phyloP scores from a whole-genome alignment of 1,140 invertebrate genomes.

The Zelostemma sp. region DNA sequence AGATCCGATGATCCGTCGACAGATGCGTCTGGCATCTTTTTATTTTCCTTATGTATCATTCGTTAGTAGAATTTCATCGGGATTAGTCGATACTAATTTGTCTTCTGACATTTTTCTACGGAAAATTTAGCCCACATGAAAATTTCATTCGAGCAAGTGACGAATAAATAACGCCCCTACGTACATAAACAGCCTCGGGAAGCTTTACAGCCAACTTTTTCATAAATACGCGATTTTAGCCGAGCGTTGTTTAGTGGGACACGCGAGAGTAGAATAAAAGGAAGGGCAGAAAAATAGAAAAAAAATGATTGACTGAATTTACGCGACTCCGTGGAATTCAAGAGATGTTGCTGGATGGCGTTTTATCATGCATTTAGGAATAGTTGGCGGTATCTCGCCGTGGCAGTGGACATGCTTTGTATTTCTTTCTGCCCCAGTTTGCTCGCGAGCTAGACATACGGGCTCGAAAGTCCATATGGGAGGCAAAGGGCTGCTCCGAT shows the following conservation, averaged over 20 bases:
- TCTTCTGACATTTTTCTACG: too few relatives aligned
- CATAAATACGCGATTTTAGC: too few relatives aligned
- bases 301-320: conserved; percentile 41
- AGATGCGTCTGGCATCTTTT: conserved; percentile 22
- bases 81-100: too few relatives aligned
- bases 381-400: conserved; percentile 62
- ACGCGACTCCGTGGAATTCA: conserved; percentile 25
- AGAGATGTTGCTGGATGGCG: conserved; percentile 38
- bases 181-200: too few relatives aligned
- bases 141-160: background rate
- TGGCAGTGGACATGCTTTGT: conserved; percentile 63
- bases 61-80: too few relatives aligned
- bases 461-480: conserved; percentile 55
- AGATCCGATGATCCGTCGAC: conserved; percentile 24
- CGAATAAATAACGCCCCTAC: too few relatives aligned
- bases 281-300: conserved; percentile 16
- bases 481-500: conserved; percentile 57
- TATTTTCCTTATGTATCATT: conserved; percentile 25
- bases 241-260: too few relatives aligned
- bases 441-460: conserved; percentile 51
- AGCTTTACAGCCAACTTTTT: too few relatives aligned
- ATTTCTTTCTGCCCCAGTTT: conserved; percentile 67
- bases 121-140: too few relatives aligned
- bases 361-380: conserved; percentile 59
- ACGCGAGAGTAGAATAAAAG: background rate